phyloP scores from a whole-genome alignment of 2,888 invertebrate genomes.

The Priocnemis perturbator region DNA sequence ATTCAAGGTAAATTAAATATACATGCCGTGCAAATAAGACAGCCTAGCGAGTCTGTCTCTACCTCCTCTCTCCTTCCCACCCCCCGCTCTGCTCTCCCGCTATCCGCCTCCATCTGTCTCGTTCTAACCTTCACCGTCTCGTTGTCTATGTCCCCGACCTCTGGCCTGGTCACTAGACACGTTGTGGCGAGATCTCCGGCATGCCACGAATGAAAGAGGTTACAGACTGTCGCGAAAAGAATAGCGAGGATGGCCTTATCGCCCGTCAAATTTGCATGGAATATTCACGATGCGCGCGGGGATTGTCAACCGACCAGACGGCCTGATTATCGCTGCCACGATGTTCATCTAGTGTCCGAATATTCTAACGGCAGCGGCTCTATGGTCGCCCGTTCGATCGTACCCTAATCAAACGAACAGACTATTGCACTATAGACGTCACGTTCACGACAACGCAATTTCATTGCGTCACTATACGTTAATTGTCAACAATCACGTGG shows the following conservation, averaged over 20 bases:
- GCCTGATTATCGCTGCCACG: not conserved
- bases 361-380: not conserved
- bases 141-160: not conserved
- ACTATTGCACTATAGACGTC: too few species aligned
- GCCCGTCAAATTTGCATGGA: slow-evolving; percentile 14
- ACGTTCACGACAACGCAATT: too few species aligned
- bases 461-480: too few species aligned
- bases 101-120: not conserved
- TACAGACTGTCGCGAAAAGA: slow-evolving; percentile 25
- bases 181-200: slow-evolving; percentile 20
- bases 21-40: slow-evolving; percentile 56
- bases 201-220: slow-evolving; percentile 25
- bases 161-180: slow-evolving; percentile 19
- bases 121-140: too few species aligned
- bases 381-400: too few species aligned
- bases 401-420: too few species aligned
- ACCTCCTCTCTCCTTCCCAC: slow-evolving; percentile 13
- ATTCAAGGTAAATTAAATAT: slow-evolving; percentile 56
- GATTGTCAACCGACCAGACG: too few species aligned
- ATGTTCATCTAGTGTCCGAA: slow-evolving; percentile 2
- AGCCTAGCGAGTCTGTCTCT: slow-evolving; percentile 32
- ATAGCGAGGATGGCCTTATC: slow-evolving; percentile 21
- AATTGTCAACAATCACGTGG: too few species aligned
- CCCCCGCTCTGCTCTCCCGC: slow-evolving; percentile 7
- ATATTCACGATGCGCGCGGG: slow-evolving; percentile 4